phyloP scores from a whole-genome alignment of 2,888 invertebrate species.

The Pyrgus malvae region DNA sequence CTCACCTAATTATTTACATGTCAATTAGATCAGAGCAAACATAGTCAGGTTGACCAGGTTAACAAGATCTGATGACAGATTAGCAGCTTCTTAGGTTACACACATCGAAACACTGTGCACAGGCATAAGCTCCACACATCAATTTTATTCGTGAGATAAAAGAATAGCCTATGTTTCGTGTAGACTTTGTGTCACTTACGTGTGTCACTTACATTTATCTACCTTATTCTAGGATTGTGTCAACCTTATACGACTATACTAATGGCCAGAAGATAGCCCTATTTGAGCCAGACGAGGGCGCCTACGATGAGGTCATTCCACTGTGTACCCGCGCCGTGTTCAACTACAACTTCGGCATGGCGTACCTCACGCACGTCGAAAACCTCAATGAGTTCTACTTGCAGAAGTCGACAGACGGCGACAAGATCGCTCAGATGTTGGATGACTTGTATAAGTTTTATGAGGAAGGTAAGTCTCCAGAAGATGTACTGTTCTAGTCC shows the following conservation, averaged over 20 bases:
- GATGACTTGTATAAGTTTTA: slow-evolving; percentile 81
- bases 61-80: too few relatives aligned
- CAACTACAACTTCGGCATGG: slow-evolving; percentile 81
- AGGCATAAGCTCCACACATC: too few relatives aligned
- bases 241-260: slow-evolving; percentile 82
- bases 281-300: slow-evolving; percentile 78
- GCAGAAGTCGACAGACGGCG: slow-evolving; percentile 77
- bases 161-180: too few relatives aligned
- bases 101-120: too few relatives aligned
- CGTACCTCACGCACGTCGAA: slow-evolving; percentile 81
- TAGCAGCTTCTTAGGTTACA: too few relatives aligned
- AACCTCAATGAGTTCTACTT: slow-evolving; percentile 83
- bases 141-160: too few relatives aligned
- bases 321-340: slow-evolving; percentile 85
- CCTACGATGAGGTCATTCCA: slow-evolving; percentile 72
- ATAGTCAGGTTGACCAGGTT: too few relatives aligned
- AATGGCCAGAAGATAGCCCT: slow-evolving; percentile 74
- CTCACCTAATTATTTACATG: too few relatives aligned
- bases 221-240: slow-evolving; percentile 80
- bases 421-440: slow-evolving; percentile 77
- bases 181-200: too few relatives aligned
- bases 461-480: slow-evolving; percentile 58
- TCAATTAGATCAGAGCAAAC: too few relatives aligned
- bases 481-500: too few relatives aligned
- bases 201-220: not conserved